phyloP scores from a whole-genome alignment of 2,797 vertebrate species.

The Pseudochirops cupreus region DNA sequence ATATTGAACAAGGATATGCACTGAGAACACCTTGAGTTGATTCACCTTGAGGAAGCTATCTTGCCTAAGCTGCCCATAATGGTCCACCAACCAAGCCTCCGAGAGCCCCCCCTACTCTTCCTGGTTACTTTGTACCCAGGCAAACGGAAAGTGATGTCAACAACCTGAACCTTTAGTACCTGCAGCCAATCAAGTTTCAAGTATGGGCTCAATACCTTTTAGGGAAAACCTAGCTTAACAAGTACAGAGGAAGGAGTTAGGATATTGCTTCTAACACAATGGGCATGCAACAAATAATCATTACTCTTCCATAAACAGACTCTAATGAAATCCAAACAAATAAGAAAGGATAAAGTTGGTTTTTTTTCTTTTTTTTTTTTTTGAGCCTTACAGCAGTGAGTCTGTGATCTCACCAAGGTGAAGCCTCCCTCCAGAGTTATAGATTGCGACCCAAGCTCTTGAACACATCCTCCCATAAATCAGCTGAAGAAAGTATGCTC shows the following conservation, averaged over 20 bases:
- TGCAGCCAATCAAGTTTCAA: not conserved
- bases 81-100: not conserved
- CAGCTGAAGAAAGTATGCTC: not conserved
- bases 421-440: not conserved
- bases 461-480: not conserved
- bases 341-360: not conserved
- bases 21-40: too few species aligned
- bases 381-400: not conserved
- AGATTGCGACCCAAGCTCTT: not conserved
- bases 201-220: not conserved
- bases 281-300: not conserved
- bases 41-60: not conserved
- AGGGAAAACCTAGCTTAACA: not conserved
- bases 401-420: not conserved
- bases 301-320: not conserved
- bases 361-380: not conserved
- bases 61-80: not conserved
- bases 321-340: not conserved
- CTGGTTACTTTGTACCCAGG: too few species aligned
- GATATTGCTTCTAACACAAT: not conserved
- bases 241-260: not conserved
- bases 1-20: too few species aligned
- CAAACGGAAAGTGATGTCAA: not conserved
- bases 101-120: not conserved
- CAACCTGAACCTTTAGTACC: not conserved